phyloP scores from a whole-genome alignment of 2,888 invertebrate species.

The Ichneumoninae sp. region DNA sequence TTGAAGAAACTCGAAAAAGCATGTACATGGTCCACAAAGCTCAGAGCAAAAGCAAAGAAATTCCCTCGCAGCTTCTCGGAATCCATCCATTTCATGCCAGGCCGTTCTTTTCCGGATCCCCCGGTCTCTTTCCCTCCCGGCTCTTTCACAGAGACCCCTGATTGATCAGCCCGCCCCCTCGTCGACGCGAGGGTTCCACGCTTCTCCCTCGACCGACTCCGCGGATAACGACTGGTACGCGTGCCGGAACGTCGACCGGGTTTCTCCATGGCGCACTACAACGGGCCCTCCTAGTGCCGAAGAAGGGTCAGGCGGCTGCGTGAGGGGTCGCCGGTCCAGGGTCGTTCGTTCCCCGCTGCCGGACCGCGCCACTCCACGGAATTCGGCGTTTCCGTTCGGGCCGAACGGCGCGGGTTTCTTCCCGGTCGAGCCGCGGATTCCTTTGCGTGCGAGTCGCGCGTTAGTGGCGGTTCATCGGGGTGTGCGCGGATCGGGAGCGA shows the following conservation, averaged over 20 bases:
- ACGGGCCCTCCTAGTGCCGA: slow-evolving; percentile 15
- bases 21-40: background rate
- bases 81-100: slow-evolving; percentile 33
- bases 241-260: slow-evolving; percentile 71
- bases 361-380: background rate
- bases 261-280: slow-evolving; percentile 25
- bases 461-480: slow-evolving; percentile 27
- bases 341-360: slow-evolving; percentile 6
- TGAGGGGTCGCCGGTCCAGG: slow-evolving; percentile 11
- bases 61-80: slow-evolving; percentile 36
- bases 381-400: slow-evolving; percentile 16
- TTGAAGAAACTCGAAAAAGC: slow-evolving; percentile 16
- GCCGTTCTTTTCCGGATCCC: slow-evolving; percentile 17
- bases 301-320: slow-evolving; percentile 16
- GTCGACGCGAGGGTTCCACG: slow-evolving; percentile 55
- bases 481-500: slow-evolving; percentile 55
- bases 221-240: slow-evolving; percentile 79
- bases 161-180: slow-evolving; percentile 77
- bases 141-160: slow-evolving; percentile 67
- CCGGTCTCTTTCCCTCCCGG: slow-evolving; percentile 29
- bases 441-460: slow-evolving; percentile 53
- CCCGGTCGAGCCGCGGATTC: slow-evolving; percentile 30
- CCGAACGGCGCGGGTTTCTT: slow-evolving; percentile 6
- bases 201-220: slow-evolving; percentile 41
- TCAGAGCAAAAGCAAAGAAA: background rate